These are phyloP conservation scores for Leptarthrus brevirostris DNA, from an alignment of 2,888 invertebrate species.

Conservation along the genomic window DNA sequence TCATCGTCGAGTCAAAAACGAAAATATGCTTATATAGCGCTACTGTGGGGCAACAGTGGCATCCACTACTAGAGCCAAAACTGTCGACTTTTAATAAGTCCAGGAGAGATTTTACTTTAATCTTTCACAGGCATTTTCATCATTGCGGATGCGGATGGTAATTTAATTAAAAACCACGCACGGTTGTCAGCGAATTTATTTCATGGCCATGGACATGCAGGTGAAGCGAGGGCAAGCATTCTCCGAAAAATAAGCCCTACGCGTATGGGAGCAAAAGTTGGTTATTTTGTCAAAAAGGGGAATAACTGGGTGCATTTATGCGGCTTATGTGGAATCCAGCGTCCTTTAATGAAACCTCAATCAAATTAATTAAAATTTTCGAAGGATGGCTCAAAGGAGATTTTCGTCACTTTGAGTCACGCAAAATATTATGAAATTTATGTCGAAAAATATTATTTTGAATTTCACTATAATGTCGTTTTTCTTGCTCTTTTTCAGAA, in stretches of 20 bases:
- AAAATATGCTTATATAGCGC: too few species aligned
- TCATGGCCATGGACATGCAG: background rate
- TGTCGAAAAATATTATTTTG: too few species aligned
- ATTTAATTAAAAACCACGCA: slow-evolving; percentile 54
- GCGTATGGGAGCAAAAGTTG: background rate
- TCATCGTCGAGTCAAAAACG: too few species aligned
- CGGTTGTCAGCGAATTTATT: slow-evolving; percentile 45
- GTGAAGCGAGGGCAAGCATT: background rate
- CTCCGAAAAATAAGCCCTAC: background rate
- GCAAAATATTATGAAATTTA: background rate
- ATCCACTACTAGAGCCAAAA: background rate
- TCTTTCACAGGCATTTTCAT: slow-evolving; percentile 22
- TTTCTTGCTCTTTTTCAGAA: too few species aligned
- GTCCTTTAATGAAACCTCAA: slow-evolving; percentile 30
- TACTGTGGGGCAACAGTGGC: too few species aligned
- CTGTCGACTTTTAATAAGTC: slow-evolving; percentile 23
- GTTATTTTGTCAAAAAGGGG: background rate
- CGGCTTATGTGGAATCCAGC: background rate
- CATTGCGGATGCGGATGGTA: slow-evolving; percentile 16
- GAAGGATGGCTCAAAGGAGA: background rate
- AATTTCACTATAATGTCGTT: too few species aligned
- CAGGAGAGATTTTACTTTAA: slow-evolving; percentile 13
- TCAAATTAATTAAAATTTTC: slow-evolving; percentile 49
- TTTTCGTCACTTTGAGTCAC: background rate
- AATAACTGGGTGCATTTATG: background rate